phyloP scores from a whole-genome alignment of 2,888 invertebrate species.

The Patella depressa region DNA sequence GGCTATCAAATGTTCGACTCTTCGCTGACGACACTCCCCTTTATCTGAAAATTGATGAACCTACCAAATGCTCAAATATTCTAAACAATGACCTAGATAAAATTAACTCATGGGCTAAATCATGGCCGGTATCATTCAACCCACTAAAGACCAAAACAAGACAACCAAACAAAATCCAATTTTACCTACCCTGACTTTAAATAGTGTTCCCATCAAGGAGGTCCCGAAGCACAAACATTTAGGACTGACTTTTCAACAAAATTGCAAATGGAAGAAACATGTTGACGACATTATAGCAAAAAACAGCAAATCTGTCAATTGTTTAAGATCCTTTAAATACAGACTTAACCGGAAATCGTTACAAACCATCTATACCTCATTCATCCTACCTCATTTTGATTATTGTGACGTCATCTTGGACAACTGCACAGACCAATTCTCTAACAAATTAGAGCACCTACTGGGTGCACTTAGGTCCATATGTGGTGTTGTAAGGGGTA shows the following conservation, averaged over 20 bases:
- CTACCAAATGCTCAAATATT: neutral
- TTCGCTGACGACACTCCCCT: neutral
- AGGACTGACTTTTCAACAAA: neutral
- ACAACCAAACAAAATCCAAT: neutral
- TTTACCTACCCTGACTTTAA: neutral
- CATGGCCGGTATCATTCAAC: neutral
- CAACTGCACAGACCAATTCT: too few species aligned
- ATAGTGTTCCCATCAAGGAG: neutral
- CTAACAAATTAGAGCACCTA: too few species aligned
- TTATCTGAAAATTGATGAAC: neutral
- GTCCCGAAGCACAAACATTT: neutral
- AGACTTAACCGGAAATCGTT: too few species aligned
- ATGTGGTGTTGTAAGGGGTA: neutral
- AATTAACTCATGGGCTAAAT: neutral
- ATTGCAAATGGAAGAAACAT: neutral
- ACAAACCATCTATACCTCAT: too few species aligned
- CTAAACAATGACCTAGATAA: neutral
- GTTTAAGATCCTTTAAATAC: too few species aligned
- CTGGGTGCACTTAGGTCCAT: too few species aligned
- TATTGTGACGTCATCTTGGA: too few species aligned
- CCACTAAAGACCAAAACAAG: neutral
- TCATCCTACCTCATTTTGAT: too few species aligned
- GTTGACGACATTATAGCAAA: neutral
- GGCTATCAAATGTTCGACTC: too few species aligned
- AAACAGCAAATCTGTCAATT: neutral